Base-by-base conservation (phyloP, 2,113 vertebrate genomes). In the Calyptommatus sinebrachiatus region DNA sequence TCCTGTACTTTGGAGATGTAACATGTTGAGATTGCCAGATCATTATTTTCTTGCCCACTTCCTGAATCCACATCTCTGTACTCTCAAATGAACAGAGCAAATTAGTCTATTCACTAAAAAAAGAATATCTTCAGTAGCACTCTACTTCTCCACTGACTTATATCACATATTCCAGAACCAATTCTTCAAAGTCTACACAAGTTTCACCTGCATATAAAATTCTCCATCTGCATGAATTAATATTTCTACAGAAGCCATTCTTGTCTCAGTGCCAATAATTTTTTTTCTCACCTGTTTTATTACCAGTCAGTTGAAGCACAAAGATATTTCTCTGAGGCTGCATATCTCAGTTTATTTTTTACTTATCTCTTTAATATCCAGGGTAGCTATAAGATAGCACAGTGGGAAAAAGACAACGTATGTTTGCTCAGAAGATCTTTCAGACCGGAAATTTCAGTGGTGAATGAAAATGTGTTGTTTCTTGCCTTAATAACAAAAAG, bases 401-500 rank as follows among this genome's bases (percentile, higher is more conserved):
- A 66, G 62, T 8, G 46, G 20, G 35, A 48, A 28, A 22, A n/a
- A 31, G 20, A 31, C 60, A 74, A 76, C 48, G 45, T 6, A 8
- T 9, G 20, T 20, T 76, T 48, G 66, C 16, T 41, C 29, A 48
- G 48, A 10, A 41, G 41, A 48, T 76, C 62, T 76, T 48, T 48
- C 62, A 66, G 62, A 21, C 61, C 48, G 74, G 74, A 76, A 76
- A 76, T 76, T 66, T 62, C 61, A 76, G 4, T 21, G n/a, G 18
- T 46, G 35, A 76, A 63, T 76, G 60, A 76, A 63, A 31, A 76
- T 46, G n/a, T 9, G 63, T 28, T 66, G 18, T 9, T 20, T 50
- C 41, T 22, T 48, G 62, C 41, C 18, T 76, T 62, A 18, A 21
- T 66, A 48, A 76, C 45, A 66, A 76, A 24, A 66, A 65, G 22